Base-by-base conservation (phyloP, 2,113 vertebrate genomes). In the Sakesphorus luctuosus region DNA sequence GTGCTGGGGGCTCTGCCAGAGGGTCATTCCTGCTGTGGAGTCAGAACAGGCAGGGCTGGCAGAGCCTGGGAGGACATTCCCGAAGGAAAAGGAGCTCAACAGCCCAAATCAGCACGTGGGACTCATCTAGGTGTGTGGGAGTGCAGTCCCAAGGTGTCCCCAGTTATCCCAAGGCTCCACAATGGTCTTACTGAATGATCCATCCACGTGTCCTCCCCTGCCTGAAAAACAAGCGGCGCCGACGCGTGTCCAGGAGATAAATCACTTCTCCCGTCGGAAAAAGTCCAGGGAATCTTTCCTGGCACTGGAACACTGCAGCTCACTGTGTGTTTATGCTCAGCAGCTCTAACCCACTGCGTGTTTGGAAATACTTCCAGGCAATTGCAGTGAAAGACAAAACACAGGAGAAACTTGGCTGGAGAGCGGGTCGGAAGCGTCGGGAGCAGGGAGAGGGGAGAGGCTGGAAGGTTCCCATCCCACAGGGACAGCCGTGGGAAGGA, bases 101-200 rank as follows among this genome's bases (percentile, higher is more conserved):
- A 2, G 71, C 38, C 63, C 35, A 52, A 77, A n/a, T 15, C 23
- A 71, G 20, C 63, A 9, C 0, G 0, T 12, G 50, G 50, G 67
- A 26, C 79, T 36, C 5, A 23, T 3, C 24, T 17, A 5, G 31
- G 8, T 2, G 33, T 9, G 52, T 38, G 58, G 61, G 10, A 6
- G 10, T 46, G 69, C 26, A 19, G 5, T 16, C 21, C 68, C 38
- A 3, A 3, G 8, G 4, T 2, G 18, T 18, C 8, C 18, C 40
- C 55, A 16, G 0, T 0, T 11, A 21, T 0, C 1, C 7, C 0
- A 0, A 66, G 50, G 69, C 24, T 73, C 40, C 73, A 46, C 33
- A 59, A 2, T 0, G 0, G 26, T 5, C 73, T 5, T 16, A 24
- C 65, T 53, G 44, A 63, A 1, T 53, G 44, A 63, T 1, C 2